Evolutionary conservation across 2,888 invertebrate species (phyloP).

Genomic region (Diarsia mendica): DNA sequence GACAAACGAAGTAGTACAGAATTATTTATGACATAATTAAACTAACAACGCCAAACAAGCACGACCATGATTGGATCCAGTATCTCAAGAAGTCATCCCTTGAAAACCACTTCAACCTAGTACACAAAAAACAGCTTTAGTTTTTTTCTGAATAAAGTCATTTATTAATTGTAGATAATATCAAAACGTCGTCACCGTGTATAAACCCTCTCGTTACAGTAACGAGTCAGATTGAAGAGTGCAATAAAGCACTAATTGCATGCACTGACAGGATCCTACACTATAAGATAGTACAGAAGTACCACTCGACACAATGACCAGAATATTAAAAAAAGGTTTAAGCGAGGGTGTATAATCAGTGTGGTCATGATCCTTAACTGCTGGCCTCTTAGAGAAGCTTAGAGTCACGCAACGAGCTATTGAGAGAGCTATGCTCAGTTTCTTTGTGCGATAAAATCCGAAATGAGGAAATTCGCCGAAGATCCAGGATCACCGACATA

Average conservation of each 20-base stretch:
- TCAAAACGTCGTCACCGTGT: slow-evolving; percentile 25
- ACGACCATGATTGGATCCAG: slow-evolving; percentile 18
- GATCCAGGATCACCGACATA: too few species aligned
- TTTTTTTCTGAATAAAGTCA: slow-evolving; percentile 17
- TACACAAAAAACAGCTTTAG: background rate
- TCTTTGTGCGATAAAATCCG: too few species aligned
- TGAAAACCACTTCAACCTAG: slow-evolving; percentile 10
- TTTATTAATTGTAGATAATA: slow-evolving; percentile 36
- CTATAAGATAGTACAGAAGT: slow-evolving; percentile 20
- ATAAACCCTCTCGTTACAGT: slow-evolving; percentile 35
- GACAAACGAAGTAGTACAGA: too few species aligned
- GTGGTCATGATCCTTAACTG: too few species aligned
- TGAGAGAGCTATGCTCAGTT: too few species aligned
- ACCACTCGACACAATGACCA: background rate
- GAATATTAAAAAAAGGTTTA: background rate
- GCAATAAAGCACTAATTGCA: slow-evolving; percentile 63
- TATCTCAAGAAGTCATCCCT: background rate
- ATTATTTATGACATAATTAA: slow-evolving; percentile 2
- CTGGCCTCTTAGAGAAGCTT: too few species aligned
- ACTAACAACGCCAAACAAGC: background rate
- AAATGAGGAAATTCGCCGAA: too few species aligned
- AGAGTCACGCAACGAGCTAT: too few species aligned
- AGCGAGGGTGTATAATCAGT: too few species aligned
- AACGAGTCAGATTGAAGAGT: slow-evolving; percentile 50
- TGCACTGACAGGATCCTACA: slow-evolving; percentile 25